Percentiles rank a stretch among this genome's conserved stretches.
phyloP scores from a whole-genome alignment of 2,113 vertebrate genomes.

The Suncus etruscus region DNA sequence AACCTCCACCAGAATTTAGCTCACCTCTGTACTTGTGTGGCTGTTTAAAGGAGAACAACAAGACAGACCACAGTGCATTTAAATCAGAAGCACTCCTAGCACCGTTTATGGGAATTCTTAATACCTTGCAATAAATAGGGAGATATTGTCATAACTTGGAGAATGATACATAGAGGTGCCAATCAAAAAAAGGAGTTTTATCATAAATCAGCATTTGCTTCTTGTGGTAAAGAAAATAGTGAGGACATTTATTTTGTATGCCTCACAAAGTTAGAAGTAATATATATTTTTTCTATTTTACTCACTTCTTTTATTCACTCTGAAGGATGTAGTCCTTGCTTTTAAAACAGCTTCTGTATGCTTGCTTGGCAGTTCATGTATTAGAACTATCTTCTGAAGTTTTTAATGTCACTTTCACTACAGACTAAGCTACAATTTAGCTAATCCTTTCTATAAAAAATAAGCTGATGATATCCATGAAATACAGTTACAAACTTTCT shows the following conservation, averaged over 20 bases:
- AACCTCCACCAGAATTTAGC: not conserved
- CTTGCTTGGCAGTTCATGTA: not conserved
- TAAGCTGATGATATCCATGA: not conserved
- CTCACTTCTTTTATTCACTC: not conserved
- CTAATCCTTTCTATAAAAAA: not conserved
- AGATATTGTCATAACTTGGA: not conserved
- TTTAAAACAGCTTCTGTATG: not conserved
- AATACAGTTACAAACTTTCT: not conserved
- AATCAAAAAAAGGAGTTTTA: not conserved
- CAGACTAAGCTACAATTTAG: not conserved
- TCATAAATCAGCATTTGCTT: not conserved
- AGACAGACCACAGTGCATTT: not conserved
- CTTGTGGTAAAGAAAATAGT: not conserved
- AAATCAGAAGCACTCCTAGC: not conserved
- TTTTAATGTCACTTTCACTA: not conserved
- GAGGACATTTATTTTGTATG: not conserved
- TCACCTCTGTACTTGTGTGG: not conserved
- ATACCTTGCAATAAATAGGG: not conserved
- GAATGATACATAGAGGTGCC: not conserved
- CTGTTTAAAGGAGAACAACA: not conserved
- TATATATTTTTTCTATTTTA: constrained; percentile 17
- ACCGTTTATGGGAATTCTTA: not conserved
- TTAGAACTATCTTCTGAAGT: not conserved
- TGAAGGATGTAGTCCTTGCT: not conserved
- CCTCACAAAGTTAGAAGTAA: not conserved